Evolutionary conservation across 2,113 vertebrate species (phyloP).

Genomic region (Peromyscus leucopus): DNA sequence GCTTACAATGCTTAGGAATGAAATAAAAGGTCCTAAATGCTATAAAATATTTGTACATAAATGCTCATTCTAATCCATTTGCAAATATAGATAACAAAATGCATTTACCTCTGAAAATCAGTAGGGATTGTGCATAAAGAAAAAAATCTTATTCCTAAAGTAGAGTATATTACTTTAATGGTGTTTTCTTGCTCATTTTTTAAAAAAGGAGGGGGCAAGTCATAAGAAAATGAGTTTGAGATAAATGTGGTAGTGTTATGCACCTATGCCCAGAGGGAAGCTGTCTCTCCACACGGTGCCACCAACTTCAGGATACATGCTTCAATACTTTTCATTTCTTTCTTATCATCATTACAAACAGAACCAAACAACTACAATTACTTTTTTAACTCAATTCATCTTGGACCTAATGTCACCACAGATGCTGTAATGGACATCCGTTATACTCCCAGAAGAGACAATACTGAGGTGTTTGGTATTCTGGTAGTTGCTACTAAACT

Average conservation of each 20-base stretch:
- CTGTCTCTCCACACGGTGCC: not conserved
- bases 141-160: not conserved
- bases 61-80: constrained; percentile 21
- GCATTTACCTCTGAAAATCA: constrained; percentile 32
- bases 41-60: constrained; percentile 45
- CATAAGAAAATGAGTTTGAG: not conserved
- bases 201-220: not conserved
- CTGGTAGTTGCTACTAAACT: not conserved
- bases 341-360: not conserved
- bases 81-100: not conserved
- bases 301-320: not conserved
- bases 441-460: not conserved
- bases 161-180: constrained; percentile 35
- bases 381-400: not conserved
- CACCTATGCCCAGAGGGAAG: not conserved
- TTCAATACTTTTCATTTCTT: not conserved
- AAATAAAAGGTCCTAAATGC: constrained; percentile 53
- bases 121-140: not conserved
- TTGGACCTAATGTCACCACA: constrained; percentile 26
- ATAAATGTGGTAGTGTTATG: no score
- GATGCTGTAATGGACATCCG: not conserved
- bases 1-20: not conserved
- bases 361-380: not conserved
- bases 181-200: not conserved
- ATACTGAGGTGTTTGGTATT: not conserved